A percentile compares a stretch with the other conserved stretches of the same genome.
phyloP scores from a whole-genome alignment of 2,888 invertebrate species.

The Pammene fasciana region DNA sequence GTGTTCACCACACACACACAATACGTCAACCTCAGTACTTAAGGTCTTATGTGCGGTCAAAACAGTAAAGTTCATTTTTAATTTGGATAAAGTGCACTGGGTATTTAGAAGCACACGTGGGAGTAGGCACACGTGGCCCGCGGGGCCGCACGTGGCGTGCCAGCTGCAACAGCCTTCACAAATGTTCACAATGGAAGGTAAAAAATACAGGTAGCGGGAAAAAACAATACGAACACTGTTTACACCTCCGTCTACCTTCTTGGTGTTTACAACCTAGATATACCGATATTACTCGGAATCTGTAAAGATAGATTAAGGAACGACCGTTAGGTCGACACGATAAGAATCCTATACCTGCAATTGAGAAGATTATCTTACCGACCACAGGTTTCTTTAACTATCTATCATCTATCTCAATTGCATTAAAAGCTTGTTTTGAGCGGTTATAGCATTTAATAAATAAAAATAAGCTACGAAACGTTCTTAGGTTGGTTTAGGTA shows the following conservation, averaged over 20 bases:
- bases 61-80: neutral
- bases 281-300: neutral
- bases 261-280: conserved; percentile 1
- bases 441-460: neutral
- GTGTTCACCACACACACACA: too few species aligned
- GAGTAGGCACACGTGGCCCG: conserved; percentile 22
- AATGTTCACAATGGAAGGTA: conserved; percentile 20
- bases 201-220: conserved; percentile 25
- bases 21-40: neutral
- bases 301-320: neutral
- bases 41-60: neutral
- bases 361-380: neutral
- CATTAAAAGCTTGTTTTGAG: too few species aligned
- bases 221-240: conserved; percentile 8
- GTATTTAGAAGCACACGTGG: conserved; percentile 14
- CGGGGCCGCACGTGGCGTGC: conserved; percentile 43
- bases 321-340: neutral
- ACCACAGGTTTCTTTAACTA: neutral
- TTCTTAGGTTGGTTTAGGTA: too few species aligned
- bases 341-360: neutral
- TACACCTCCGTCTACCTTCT: neutral
- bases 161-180: conserved; percentile 42
- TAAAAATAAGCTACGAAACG: neutral
- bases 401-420: too few species aligned
- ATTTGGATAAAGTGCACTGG: neutral